Conservation (phyloP, 2,888 invertebrate genomes). For the Corbicula japonica region DNA sequence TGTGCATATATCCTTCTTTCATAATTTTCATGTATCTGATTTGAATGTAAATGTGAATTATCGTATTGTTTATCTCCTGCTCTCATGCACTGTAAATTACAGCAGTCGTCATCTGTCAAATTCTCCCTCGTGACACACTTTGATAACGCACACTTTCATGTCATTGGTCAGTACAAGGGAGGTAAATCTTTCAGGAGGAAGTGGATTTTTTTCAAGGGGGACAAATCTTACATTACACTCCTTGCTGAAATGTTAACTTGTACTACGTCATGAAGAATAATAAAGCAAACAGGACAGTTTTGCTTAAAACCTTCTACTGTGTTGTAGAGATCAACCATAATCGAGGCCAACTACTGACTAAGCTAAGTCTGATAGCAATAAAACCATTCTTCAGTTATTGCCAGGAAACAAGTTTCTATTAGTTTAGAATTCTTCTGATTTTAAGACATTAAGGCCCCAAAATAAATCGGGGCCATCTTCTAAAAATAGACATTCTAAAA, state of each 20-base stretch:
- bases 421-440: no score
- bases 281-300: not conserved
- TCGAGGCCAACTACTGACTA: no score
- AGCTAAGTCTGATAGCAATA: no score
- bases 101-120: not conserved
- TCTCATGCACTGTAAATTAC: not conserved
- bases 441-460: no score
- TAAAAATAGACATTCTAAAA: no score
- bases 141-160: not conserved
- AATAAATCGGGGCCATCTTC: no score
- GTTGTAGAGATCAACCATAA: not conserved
- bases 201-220: not conserved
- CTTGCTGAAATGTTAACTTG: not conserved
- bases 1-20: not conserved
- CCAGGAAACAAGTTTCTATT: no score
- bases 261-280: not conserved
- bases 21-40: not conserved
- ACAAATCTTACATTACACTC: not conserved
- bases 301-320: not conserved
- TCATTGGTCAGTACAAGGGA: constrained; percentile 3
- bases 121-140: not conserved
- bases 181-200: not conserved
- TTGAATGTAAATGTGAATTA: not conserved
- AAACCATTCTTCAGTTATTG: no score
- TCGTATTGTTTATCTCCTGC: not conserved